These are phyloP conservation scores for Sapayoa aenigma DNA, from an alignment of 2,113 vertebrate genomes.

Conservation along the genomic window DNA sequence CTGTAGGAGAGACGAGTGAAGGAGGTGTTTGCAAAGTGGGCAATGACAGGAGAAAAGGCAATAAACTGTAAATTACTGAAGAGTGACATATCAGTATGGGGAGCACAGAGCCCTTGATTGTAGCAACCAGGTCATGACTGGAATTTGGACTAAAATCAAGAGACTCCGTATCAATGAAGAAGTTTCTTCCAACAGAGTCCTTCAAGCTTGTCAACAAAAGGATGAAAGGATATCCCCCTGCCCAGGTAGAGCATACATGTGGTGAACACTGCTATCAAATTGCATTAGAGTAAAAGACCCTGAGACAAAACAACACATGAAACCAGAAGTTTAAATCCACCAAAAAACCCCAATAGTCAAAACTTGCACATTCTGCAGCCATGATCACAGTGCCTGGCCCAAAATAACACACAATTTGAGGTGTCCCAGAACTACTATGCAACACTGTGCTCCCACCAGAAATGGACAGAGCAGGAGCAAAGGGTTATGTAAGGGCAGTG, in stretches of 20 bases:
- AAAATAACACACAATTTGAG: neutral
- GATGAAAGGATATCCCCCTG: neutral
- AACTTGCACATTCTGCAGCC: neutral
- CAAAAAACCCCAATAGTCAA: neutral
- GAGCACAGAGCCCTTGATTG: neutral
- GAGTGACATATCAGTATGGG: neutral
- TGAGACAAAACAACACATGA: neutral
- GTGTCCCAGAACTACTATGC: neutral
- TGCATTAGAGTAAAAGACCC: neutral
- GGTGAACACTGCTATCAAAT: neutral
- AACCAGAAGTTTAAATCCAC: neutral
- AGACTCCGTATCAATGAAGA: neutral
- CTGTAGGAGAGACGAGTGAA: neutral
- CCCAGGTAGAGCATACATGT: rapidly evolving
- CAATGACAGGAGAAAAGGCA: neutral
- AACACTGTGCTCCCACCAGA: neutral
- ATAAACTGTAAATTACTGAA: neutral
- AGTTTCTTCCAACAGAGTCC: neutral
- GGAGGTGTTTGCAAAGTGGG: neutral
- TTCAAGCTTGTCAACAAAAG: neutral
- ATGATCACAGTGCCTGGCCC: neutral
- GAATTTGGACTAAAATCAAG: neutral
- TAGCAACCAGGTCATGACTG: neutral
- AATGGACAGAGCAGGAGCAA: neutral
- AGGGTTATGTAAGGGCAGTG: neutral